Evolutionary conservation across 2,888 invertebrate species (phyloP).

Genomic region (Eucera pruinosa): DNA sequence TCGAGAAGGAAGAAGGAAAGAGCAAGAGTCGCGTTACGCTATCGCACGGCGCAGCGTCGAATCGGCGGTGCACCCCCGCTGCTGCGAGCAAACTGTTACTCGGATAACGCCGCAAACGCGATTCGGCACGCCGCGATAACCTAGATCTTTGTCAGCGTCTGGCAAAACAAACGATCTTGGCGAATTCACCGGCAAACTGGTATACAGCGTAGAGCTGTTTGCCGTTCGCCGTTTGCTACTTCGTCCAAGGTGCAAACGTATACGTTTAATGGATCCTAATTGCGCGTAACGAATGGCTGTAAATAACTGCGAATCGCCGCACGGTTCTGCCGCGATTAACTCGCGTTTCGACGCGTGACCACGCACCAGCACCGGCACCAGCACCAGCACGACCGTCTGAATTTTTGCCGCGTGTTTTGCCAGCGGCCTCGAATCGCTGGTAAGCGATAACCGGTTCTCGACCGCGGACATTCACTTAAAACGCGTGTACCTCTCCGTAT

Average conservation of each 20-base stretch:
- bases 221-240: too few species aligned
- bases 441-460: conserved; percentile 55
- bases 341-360: conserved; percentile 27
- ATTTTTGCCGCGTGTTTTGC: conserved; percentile 41
- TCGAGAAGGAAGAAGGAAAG: conserved; percentile 29
- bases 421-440: conserved; percentile 36
- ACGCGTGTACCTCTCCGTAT: conserved; percentile 51
- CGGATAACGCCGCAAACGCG: conserved; percentile 40
- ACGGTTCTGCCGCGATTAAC: conserved; percentile 11
- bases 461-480: conserved; percentile 26
- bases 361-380: background rate
- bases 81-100: conserved; percentile 42
- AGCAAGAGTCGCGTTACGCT: too few species aligned
- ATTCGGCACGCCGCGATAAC: conserved; percentile 60
- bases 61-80: conserved; percentile 43
- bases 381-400: conserved; percentile 60
- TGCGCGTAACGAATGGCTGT: background rate
- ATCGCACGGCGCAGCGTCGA: conserved; percentile 34
- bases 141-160: conserved; percentile 59
- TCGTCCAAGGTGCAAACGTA: background rate
- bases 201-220: background rate
- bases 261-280: conserved; percentile 11
- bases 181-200: background rate
- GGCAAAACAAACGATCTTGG: conserved; percentile 9
- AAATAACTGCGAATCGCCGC: background rate